Base-by-base conservation (phyloP, 2,888 invertebrate species). In the Timandra comae region DNA sequence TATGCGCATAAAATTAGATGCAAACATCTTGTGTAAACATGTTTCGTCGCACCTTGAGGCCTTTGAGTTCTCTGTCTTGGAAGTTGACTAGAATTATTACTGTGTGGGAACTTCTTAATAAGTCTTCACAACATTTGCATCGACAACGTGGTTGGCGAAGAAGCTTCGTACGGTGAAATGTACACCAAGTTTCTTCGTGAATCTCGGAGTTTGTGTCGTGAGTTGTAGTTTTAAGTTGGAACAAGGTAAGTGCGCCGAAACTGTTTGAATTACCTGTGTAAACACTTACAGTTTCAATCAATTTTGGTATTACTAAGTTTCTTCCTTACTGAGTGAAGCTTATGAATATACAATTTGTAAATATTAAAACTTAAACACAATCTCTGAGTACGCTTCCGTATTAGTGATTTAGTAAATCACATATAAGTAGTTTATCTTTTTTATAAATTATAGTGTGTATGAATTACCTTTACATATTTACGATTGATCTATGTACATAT, bases 111-210 rank as follows among this genome's bases (percentile, higher is more conserved):
- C 61, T 82, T 79, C 75, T 70, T 79, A 79, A 80, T 78, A 80
- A 76, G 75, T 75, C 70, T 62, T 76, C 70, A 72, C 63, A 68
- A 74, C 71, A 78, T 82, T 82, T 79, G 74, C 76, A 78, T 77
- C 68, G 57, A 52, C 61, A 41, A 61, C 49, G 35, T 33, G 30
- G 41, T 37, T 38, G 37, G 55, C 43, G 44, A 43, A 42, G 46
- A 46, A 35, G 29, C 52, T 57, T 55, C 50, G 48, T 44, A 52
- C 49, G 46, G 52, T 62, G 69, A 63, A 68, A 74, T 65, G 53
- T 67, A 71, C 54, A 69, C 68, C 63, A 65, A 73, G 59, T 65
- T 69, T 53, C 50, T 53, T 53, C 48, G 57, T 32, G 41, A 52
- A 54, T 46, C 54, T 49, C 38, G 43, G 26, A 54, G 54, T 49